These are phyloP conservation scores for Pteria penguin DNA, from an alignment of 2,888 invertebrate genomes.

Conservation along the genomic window DNA sequence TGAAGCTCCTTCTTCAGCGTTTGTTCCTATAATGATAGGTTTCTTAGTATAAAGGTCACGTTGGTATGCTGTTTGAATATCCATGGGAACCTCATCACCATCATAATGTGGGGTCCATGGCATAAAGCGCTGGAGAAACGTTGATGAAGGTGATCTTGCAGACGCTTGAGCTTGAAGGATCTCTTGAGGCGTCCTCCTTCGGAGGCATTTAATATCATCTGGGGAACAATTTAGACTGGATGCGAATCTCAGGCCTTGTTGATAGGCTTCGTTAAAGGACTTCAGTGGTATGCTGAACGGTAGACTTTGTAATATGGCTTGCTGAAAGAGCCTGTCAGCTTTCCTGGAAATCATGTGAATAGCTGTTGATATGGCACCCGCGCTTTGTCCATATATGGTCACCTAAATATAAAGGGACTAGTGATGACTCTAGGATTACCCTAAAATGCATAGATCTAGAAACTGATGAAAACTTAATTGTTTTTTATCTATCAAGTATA, in stretches of 20 bases:
- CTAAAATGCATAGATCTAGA: too few species aligned
- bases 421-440: too few species aligned
- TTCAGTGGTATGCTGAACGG: slow-evolving; percentile 59
- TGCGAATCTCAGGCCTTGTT: slow-evolving; percentile 52
- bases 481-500: too few species aligned
- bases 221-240: slow-evolving; percentile 42
- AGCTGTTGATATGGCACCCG: slow-evolving; percentile 56
- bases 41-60: slow-evolving; percentile 39
- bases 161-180: slow-evolving; percentile 54
- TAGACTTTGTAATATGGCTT: slow-evolving; percentile 57
- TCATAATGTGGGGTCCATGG: slow-evolving; percentile 64
- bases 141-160: slow-evolving; percentile 34
- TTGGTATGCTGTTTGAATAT: slow-evolving; percentile 38
- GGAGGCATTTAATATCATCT: slow-evolving; percentile 50
- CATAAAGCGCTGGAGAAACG: slow-evolving; percentile 54
- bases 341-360: slow-evolving; percentile 52
- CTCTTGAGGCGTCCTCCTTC: slow-evolving; percentile 45
- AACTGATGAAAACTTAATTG: too few species aligned
- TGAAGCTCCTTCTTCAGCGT: slow-evolving; percentile 53
- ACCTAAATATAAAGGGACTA: slow-evolving; percentile 43
- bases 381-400: slow-evolving; percentile 59
- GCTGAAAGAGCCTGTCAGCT: slow-evolving; percentile 46
- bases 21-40: slow-evolving; percentile 61
- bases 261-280: slow-evolving; percentile 39
- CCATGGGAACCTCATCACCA: slow-evolving; percentile 44